These are phyloP conservation scores for Chaitophorus viminalis DNA, from an alignment of 2,888 invertebrate genomes.

Conservation along the genomic window DNA sequence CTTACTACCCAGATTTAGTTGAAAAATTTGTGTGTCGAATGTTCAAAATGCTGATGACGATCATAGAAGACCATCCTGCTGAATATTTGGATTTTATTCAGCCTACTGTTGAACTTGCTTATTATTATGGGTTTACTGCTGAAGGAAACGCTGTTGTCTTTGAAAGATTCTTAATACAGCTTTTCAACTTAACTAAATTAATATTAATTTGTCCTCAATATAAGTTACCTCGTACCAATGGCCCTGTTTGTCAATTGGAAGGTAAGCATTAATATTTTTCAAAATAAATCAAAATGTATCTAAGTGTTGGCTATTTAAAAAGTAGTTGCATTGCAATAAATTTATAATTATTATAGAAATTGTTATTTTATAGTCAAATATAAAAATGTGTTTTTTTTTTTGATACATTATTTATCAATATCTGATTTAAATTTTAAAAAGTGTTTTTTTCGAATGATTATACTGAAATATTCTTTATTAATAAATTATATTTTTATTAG, in stretches of 20 bases:
- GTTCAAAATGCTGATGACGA: slow-evolving; percentile 84
- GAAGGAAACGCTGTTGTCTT: slow-evolving; percentile 81
- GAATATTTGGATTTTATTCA: slow-evolving; percentile 84
- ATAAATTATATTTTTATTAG: no score
- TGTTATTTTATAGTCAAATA: not conserved
- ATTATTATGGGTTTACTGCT: slow-evolving; percentile 88
- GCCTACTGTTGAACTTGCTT: slow-evolving; percentile 82
- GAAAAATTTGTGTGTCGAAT: slow-evolving; percentile 70
- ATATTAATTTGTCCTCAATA: slow-evolving; percentile 83
- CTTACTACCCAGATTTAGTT: slow-evolving; percentile 51
- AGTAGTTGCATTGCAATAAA: no score
- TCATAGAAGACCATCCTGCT: slow-evolving; percentile 81
- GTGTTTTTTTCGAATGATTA: no score
- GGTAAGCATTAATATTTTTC: slow-evolving; percentile 67
- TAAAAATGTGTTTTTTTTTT: not conserved
- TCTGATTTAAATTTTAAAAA: no score
- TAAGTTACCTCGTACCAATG: slow-evolving; percentile 68
- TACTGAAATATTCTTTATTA: not conserved
- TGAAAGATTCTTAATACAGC: slow-evolving; percentile 88
- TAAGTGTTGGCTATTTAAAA: no score
- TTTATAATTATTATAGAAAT: not conserved
- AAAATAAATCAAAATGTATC: not conserved
- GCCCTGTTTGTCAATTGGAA: slow-evolving; percentile 67
- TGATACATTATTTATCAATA: no score
- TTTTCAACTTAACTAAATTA: slow-evolving; percentile 87